These are phyloP conservation scores for Pagrus major DNA, from an alignment of 2,113 vertebrate species.

Conservation along the genomic window DNA sequence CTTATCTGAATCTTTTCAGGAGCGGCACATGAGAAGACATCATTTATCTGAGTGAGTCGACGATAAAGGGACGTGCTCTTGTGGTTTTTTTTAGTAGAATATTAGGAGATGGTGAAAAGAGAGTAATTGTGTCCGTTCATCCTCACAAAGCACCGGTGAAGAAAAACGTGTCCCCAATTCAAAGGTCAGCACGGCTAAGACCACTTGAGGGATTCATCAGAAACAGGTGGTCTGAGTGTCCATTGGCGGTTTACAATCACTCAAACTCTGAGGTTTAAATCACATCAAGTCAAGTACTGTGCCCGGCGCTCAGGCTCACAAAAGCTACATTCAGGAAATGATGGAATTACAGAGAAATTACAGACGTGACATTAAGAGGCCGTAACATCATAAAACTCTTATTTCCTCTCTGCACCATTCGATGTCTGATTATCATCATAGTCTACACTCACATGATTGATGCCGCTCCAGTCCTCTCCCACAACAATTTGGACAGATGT, in stretches of 20 bases:
- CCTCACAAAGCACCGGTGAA: background rate
- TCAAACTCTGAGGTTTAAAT: slow-evolving; percentile 34
- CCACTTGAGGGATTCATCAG: slow-evolving; percentile 25
- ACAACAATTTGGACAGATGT: slow-evolving; percentile 64
- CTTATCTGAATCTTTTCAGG: background rate
- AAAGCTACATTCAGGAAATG: background rate
- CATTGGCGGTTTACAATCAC: slow-evolving; percentile 1
- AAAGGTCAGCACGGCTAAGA: slow-evolving; percentile 20
- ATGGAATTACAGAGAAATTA: background rate
- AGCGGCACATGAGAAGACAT: background rate
- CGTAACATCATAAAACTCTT: slow-evolving; percentile 17
- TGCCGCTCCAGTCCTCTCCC: slow-evolving; percentile 10
- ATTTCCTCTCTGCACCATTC: slow-evolving; percentile 5
- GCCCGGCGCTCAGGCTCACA: background rate
- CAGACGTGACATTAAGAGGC: slow-evolving; percentile 26
- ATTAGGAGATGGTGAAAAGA: slow-evolving; percentile 21
- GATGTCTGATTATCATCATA: slow-evolving; percentile 29
- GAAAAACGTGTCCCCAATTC: background rate
- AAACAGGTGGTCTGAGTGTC: background rate
- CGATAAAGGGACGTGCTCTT: background rate
- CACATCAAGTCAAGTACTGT: background rate
- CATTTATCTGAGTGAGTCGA: slow-evolving; percentile 2
- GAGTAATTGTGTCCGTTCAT: background rate
- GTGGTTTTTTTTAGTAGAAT: slow-evolving; percentile 27
- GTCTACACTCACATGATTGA: slow-evolving; percentile 28